These are phyloP conservation scores for Muricea muricata DNA, from an alignment of 92 coral and sea anemone genomes.

Conservation along the genomic window DNA sequence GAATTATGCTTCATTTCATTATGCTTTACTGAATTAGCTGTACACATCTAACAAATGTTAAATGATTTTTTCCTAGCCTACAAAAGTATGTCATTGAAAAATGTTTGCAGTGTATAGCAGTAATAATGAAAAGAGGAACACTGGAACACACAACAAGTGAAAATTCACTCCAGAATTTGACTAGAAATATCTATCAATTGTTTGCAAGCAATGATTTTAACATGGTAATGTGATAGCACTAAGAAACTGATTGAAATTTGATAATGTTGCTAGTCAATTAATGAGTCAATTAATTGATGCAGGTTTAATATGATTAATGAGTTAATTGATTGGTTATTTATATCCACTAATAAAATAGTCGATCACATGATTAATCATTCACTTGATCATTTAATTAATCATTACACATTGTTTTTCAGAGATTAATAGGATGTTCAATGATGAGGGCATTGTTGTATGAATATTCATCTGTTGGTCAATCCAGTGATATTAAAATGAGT, in stretches of 20 bases:
- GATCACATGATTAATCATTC: too few species aligned
- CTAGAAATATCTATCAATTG: constrained; percentile 79
- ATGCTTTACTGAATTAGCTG: too few species aligned
- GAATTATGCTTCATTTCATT: too few species aligned
- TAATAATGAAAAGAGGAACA: constrained; percentile 89
- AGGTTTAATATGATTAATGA: too few species aligned
- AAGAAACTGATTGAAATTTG: not conserved
- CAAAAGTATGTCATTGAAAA: constrained; percentile 94
- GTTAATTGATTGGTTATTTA: too few species aligned
- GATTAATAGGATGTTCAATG: constrained; percentile 86
- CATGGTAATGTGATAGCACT: constrained; percentile 66
- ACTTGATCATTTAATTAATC: too few species aligned
- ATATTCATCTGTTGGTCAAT: constrained; percentile 84
- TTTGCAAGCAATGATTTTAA: constrained; percentile 66
- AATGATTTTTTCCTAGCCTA: constrained; percentile 54
- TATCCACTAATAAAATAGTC: too few species aligned
- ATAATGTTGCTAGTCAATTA: not conserved
- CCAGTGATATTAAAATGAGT: constrained; percentile 92
- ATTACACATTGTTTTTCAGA: constrained; percentile 49
- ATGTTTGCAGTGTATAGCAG: constrained; percentile 88
- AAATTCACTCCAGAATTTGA: constrained; percentile 61
- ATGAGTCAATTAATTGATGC: too few species aligned
- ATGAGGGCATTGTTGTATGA: constrained; percentile 87
- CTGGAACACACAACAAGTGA: constrained; percentile 65
- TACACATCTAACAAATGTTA: too few species aligned